These are phyloP conservation scores for Periparus ater DNA, from an alignment of 2,797 vertebrate species.

Conservation along the genomic window DNA sequence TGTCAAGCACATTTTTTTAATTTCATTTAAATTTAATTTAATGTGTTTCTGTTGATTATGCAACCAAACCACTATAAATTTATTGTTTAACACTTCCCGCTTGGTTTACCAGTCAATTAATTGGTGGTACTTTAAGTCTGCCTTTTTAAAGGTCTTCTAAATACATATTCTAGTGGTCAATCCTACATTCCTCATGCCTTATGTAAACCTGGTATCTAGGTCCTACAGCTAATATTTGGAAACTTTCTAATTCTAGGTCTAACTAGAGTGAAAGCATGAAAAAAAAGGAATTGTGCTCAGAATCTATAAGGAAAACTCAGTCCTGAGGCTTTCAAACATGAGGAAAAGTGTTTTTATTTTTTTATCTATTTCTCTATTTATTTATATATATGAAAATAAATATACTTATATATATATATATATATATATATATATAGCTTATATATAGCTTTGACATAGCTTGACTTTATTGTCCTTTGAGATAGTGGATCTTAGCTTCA, in stretches of 20 bases:
- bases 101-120: neutral
- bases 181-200: neutral
- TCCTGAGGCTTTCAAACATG: neutral
- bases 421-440: too few species aligned
- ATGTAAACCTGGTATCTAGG: neutral
- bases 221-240: neutral
- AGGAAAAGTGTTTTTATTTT: neutral
- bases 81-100: neutral
- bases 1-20: neutral
- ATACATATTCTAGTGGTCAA: neutral
- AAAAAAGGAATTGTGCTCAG: neutral
- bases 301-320: neutral
- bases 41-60: neutral
- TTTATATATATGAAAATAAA: neutral
- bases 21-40: neutral
- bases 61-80: neutral
- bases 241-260: neutral
- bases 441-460: neutral
- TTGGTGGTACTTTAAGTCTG: neutral
- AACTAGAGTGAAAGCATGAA: neutral
- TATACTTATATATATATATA: too few species aligned
- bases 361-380: neutral
- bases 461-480: neutral
- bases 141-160: neutral
- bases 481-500: conserved; percentile 10